Percentiles rank a stretch among this genome's conserved stretches.
These are phyloP conservation scores for Cosmia pyralina DNA, from an alignment of 2,888 invertebrate genomes.

Conservation along the genomic window DNA sequence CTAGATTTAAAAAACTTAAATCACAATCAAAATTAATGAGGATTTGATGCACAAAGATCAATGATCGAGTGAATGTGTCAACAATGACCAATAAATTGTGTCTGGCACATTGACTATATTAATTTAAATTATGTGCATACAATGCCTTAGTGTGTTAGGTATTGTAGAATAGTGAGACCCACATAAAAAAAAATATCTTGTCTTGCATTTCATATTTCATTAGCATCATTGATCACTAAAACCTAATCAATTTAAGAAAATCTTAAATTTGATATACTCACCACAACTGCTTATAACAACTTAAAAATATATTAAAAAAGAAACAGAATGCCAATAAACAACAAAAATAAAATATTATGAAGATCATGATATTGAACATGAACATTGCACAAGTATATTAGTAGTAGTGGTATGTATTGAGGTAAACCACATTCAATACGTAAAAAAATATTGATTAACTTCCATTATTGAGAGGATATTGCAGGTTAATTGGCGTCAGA, in stretches of 20 bases:
- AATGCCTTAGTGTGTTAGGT: constrained; percentile 19
- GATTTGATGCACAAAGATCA: constrained; percentile 13
- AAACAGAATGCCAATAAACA: constrained; percentile 31
- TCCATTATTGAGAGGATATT: constrained; percentile 32
- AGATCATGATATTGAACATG: constrained; percentile 43
- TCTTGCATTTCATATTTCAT: constrained; percentile 13
- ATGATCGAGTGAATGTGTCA: constrained; percentile 24
- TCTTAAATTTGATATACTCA: constrained; percentile 31
- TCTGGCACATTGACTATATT: constrained; percentile 9
- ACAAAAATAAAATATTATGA: constrained; percentile 8
- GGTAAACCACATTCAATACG: constrained; percentile 31
- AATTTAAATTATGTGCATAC: constrained; percentile 30
- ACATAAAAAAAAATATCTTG: constrained; percentile 1
- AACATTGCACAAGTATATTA: constrained; percentile 40
- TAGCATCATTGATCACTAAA: constrained; percentile 19
- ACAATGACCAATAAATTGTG: constrained; percentile 28
- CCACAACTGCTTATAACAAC: constrained; percentile 38
- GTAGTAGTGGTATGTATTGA: constrained; percentile 29
- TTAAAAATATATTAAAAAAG: constrained; percentile 43
- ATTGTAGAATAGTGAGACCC: constrained; percentile 4
- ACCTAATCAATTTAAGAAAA: constrained; percentile 26
- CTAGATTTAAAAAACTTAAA: constrained; percentile 9
- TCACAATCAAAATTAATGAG: background rate
- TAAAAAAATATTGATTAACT: constrained; percentile 42
- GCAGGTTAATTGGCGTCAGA: constrained; percentile 47